phyloP scores from a whole-genome alignment of 2,797 vertebrate species.

The Brotula barbata region DNA sequence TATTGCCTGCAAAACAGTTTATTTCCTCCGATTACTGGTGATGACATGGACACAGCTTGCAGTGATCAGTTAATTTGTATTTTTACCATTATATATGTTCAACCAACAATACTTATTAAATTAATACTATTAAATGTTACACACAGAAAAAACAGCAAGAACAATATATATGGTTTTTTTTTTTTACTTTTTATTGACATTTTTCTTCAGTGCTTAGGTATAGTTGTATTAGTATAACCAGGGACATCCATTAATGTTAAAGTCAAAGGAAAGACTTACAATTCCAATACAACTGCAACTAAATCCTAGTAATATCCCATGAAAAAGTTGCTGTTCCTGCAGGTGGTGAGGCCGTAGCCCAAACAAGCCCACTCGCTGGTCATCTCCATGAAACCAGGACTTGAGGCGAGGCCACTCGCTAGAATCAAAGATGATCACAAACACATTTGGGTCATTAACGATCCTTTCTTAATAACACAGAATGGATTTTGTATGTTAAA shows the following conservation, averaged over 20 bases:
- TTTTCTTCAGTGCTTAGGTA: not conserved
- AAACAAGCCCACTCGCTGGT: slow-evolving; percentile 48
- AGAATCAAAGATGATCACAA: not conserved
- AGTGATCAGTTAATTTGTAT: no score
- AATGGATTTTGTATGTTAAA: no score
- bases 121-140: not conserved
- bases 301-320: no score
- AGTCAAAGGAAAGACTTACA: not conserved
- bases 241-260: no score
- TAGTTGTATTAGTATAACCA: no score
- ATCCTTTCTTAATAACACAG: no score
- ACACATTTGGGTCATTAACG: not conserved
- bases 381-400: slow-evolving; percentile 40
- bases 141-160: not conserved
- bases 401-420: slow-evolving; percentile 38
- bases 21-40: no score
- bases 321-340: slow-evolving; percentile 4
- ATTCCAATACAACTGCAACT: not conserved
- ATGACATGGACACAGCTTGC: no score
- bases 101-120: no score
- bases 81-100: no score
- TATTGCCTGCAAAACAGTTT: no score
- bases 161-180: no score
- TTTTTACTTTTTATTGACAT: slow-evolving; percentile 1
- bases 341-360: slow-evolving; percentile 17